Percentiles rank a stretch among this genome's conserved stretches.
Conservation (phyloP, 2,888 invertebrate genomes). For the Eledone cirrhosa region DNA sequence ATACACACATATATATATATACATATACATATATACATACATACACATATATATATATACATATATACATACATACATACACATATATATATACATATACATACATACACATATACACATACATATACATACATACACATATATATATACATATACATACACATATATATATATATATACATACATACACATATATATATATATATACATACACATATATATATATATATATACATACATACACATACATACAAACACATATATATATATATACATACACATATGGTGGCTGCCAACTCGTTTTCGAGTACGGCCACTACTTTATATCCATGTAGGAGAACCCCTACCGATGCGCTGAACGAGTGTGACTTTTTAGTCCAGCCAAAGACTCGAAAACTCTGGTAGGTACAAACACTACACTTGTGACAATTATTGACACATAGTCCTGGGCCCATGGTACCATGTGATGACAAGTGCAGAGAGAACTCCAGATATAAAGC, state of each 20-base stretch:
- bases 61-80: not conserved
- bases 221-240: not conserved
- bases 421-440: no score
- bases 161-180: not conserved
- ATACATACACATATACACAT: not conserved
- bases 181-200: not conserved
- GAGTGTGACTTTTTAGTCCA: no score
- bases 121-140: not conserved
- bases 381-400: no score
- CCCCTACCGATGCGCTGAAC: no score
- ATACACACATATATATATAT: not conserved
- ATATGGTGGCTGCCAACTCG: no score
- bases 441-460: no score
- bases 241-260: not conserved
- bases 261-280: not conserved
- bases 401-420: no score
- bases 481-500: no score
- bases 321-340: no score
- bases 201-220: not conserved
- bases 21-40: not conserved
- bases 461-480: no score
- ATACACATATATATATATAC: not conserved
- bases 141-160: not conserved
- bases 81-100: not conserved
- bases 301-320: no score